Evolutionary conservation across 2,888 invertebrate species (phyloP), one percentile per base, ranked within the genome.

Genomic region (Synanthedon formicaeformis): DNA sequence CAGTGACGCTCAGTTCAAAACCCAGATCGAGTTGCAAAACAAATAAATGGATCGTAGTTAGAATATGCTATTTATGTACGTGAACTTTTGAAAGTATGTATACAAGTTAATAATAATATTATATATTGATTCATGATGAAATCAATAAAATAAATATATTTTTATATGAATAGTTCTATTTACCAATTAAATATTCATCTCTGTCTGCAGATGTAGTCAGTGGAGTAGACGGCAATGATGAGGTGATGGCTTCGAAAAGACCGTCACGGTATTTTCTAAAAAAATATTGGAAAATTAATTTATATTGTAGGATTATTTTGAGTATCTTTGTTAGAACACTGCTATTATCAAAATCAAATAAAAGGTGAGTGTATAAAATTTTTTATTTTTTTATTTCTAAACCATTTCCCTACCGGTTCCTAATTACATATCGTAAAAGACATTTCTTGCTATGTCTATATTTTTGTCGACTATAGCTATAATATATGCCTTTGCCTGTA

Each of bases 181-280:
- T 62, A 88, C 87, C 87, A 56, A 88, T 80, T 0, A 83, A 60
- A 50, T 87, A 87, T 51, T 86, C 87, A 40, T 88, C 87, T 48
- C 87, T 71, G 54, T 87, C 87, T 4, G 87, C 87, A 0, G 82
- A 69, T 0, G 76, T 67, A 0, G 52, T 40, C 18, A 81, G 65
- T 0, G 86, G 86, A 0, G 85, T 77, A 0, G 84, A 63, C 0
- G 86, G 86, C 0, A 86, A 67, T 0, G 77, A 69, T 0, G 77
- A 77, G 0, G 86, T 87, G 53, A 85, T 75, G 0, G 85, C 80
- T 45, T 85, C 81, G 2, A 86, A 58, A 16, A 86, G 54, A 1
- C 86, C 87, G n/a, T 87, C 87, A 0, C 81, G 76, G 60, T 78
- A 87, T 78, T 86, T 87, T 0, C 87, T 87, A 63, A 3, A 16